Evolutionary conservation across 2,113 vertebrate genomes (phyloP), one percentile per base, ranked within the genome.

Genomic region (Leptosomus discolor): DNA sequence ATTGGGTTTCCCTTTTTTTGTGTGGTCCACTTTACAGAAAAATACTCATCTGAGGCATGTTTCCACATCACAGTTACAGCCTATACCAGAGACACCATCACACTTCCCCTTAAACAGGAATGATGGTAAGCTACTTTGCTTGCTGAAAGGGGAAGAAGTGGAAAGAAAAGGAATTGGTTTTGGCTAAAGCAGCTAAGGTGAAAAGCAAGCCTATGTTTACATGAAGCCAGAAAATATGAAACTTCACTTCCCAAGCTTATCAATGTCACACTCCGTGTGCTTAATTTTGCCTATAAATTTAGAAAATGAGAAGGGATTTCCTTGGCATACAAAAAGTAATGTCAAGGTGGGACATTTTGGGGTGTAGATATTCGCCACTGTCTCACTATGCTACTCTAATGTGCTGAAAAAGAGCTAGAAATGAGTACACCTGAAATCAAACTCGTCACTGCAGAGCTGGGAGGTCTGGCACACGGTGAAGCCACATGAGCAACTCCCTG

Each of bases 291-390:
- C 30, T 29, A 5, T 16, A 61, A 53, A 5, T 0, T 8, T 13
- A 36, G 37, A 53, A 85, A 74, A 65, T 0, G 3, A 73, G 70
- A 48, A 29, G 27, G 17, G 21, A 51, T 36, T 81, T 94, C 58
- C n/a, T 50, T 29, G 32, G 39, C 13, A 16, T n/a, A 71, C 10
- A 60, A 30, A n/a, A 46, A 46, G 9, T 46, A 64, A 8, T 15
- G 51, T 36, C 48, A 43, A 60, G 16, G 37, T 9, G 60, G 50
- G 41, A 56, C 26, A n/a, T 82, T 16, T 48, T 45, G 56, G 39
- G 3, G 6, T 12, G 3, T 43, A 17, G 39, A 13, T 75, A 3
- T 21, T n/a, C 0, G 0, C 29, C 20, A 0, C 0, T 63, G 34
- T 37, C 64, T 70, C 51, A 4, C 21, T 15, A 6, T 16, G 43